A percentile compares a stretch with the other conserved stretches of the same genome.
phyloP scores from a whole-genome alignment of 2,797 vertebrate species.

The Acestrorhynchus altus region DNA sequence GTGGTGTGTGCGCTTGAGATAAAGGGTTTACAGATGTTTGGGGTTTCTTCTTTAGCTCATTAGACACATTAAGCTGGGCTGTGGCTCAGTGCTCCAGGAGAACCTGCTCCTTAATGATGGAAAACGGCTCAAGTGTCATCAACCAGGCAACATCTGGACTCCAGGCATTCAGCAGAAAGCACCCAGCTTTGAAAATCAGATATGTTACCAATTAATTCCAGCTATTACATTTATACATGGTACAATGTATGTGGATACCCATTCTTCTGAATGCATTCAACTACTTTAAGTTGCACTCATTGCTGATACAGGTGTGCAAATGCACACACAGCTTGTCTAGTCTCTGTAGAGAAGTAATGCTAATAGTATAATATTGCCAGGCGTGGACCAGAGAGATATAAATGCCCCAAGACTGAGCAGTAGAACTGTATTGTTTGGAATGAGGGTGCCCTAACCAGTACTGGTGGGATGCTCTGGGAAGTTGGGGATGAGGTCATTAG shows the following conservation, averaged over 20 bases:
- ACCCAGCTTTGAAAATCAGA: not conserved
- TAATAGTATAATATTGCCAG: no score
- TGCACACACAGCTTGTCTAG: no score
- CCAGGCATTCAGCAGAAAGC: constrained; percentile 21
- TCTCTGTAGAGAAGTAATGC: no score
- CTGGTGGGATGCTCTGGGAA: no score
- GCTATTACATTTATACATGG: not conserved
- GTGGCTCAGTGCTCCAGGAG: constrained; percentile 11
- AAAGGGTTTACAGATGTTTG: constrained; percentile 59
- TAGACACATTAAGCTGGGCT: constrained; percentile 27
- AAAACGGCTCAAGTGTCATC: constrained; percentile 51
- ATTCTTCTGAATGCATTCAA: no score
- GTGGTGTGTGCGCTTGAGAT: constrained; percentile 27
- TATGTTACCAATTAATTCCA: not conserved
- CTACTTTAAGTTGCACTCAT: no score
- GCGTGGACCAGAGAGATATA: no score
- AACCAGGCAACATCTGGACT: constrained; percentile 60
- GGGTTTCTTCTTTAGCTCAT: constrained; percentile 51
- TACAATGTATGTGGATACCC: not conserved
- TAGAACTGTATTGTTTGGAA: no score
- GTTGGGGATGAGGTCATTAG: no score
- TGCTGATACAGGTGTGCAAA: no score
- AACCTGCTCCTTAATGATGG: constrained; percentile 49
- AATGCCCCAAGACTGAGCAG: no score
- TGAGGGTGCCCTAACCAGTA: no score